Evolutionary conservation across 2,888 invertebrate species (phyloP).

Genomic region (Chaetogeoica ovagalla): DNA sequence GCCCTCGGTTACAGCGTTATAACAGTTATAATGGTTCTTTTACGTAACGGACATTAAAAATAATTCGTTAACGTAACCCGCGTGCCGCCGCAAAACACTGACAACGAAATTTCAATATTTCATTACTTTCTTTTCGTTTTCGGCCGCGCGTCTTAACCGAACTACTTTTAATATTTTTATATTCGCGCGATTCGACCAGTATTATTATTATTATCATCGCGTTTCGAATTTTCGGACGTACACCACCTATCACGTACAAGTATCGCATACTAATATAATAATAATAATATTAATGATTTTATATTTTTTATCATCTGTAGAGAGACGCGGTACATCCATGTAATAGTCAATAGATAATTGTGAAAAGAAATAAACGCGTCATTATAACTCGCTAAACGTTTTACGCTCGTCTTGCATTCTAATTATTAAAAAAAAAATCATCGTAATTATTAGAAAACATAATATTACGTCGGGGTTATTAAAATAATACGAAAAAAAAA

Average conservation of each 20-base stretch:
- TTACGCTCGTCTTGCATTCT: too few relatives aligned
- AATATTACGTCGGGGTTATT: too few relatives aligned
- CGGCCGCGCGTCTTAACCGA: not conserved
- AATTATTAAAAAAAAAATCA: too few relatives aligned
- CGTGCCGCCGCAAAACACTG: not conserved
- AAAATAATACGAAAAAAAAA: too few relatives aligned
- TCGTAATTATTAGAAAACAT: too few relatives aligned
- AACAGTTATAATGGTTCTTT: not conserved
- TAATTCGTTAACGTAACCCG: not conserved
- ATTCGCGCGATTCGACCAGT: not conserved
- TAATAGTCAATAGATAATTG: too few relatives aligned
- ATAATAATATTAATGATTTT: not conserved
- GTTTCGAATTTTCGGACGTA: not conserved
- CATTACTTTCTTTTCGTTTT: not conserved
- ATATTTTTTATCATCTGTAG: not conserved
- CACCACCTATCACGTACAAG: too few relatives aligned
- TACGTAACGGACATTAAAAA: conserved; percentile 2
- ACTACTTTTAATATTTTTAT: not conserved
- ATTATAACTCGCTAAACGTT: too few relatives aligned
- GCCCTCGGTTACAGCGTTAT: not conserved
- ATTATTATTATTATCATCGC: too few relatives aligned
- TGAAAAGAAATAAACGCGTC: too few relatives aligned
- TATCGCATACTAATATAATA: too few relatives aligned
- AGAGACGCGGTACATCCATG: too few relatives aligned
- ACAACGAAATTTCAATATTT: not conserved